Evolutionary conservation across 2,797 vertebrate genomes (phyloP), one percentile per base, ranked within the genome.

Genomic region (Caiman crocodilus): DNA sequence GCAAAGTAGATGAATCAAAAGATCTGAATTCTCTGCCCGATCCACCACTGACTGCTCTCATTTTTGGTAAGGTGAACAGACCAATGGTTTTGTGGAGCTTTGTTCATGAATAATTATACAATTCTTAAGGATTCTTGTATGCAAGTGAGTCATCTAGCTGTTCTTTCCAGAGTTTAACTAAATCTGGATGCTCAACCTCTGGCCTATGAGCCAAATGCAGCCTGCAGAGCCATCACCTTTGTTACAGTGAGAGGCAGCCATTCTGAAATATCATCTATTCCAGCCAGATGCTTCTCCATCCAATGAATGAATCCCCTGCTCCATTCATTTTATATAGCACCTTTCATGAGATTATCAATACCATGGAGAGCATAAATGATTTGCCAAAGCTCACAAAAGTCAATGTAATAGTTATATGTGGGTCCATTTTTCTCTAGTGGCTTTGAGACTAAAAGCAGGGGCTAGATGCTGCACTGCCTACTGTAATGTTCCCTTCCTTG

Each of bases 361-460:
- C 89, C 88, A 83, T 90, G 92, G 88, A 96, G 84, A 82, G 63
- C 64, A 26, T 84, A 95, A 96, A 90, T 0, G 3, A 94, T 82
- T 90, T 79, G 64, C 17, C 7, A n/a, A 96, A 95, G 81, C 79
- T 92, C 93, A 95, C 42, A 28, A 32, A 94, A 91, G 84, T 86
- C 58, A 80, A 81, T 91, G 69, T 58, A 82, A 50, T 28, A 93
- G 50, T 16, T 50, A 57, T 25, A 11, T n/a, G 55, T 2, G n/a
- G 56, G 20, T 61, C 82, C 83, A 86, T 75, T 65, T 75, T 67
- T 14, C 2, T 1, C 21, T 79, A 20, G 84, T 30, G 61, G 42
- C 17, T 81, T 79, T 84, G 20, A 23, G 26, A 7, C 64, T 89
- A 76, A 15, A 55, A 56, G 12, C 9, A 81, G 0, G 30, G 50